These are phyloP conservation scores for Hydrotaea diabolus DNA, from an alignment of 2,888 invertebrate genomes.

Conservation along the genomic window DNA sequence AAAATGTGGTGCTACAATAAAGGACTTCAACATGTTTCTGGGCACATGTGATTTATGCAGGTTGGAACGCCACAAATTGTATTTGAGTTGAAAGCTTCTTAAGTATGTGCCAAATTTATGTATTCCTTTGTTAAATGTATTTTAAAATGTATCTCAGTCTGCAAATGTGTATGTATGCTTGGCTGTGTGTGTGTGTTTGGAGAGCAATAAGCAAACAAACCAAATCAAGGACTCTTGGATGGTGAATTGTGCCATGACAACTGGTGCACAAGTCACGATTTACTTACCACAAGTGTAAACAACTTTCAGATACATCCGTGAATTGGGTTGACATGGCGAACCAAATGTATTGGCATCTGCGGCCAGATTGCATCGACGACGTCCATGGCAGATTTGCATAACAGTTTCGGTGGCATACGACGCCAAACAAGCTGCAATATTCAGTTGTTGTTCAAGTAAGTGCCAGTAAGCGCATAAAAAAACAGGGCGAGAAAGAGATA, in stretches of 20 bases:
- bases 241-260: conserved; percentile 43
- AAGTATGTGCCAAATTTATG: neutral
- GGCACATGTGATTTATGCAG: neutral
- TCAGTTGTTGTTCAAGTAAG: conserved; percentile 61
- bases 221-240: conserved; percentile 42
- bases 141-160: neutral
- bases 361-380: conserved; percentile 89
- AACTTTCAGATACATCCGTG: conserved; percentile 92
- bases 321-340: conserved; percentile 90
- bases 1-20: neutral
- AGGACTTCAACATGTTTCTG: neutral
- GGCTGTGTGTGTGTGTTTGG: conserved; percentile 1
- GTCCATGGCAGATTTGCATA: conserved; percentile 93
- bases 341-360: conserved; percentile 93
- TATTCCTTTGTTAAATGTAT: conserved; percentile 2
- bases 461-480: conserved; percentile 37
- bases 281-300: conserved; percentile 93
- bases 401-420: conserved; percentile 94
- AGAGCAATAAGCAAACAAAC: conserved; percentile 12
- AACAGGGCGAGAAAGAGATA: conserved; percentile 11
- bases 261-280: conserved; percentile 58
- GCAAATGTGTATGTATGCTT: neutral
- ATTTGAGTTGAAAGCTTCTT: neutral
- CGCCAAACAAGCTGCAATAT: conserved; percentile 89
- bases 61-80: neutral